Evolutionary conservation across 2,888 invertebrate species (phyloP), one percentile per base, ranked within the genome.

Genomic region (Sarcophaga carnaria): DNA sequence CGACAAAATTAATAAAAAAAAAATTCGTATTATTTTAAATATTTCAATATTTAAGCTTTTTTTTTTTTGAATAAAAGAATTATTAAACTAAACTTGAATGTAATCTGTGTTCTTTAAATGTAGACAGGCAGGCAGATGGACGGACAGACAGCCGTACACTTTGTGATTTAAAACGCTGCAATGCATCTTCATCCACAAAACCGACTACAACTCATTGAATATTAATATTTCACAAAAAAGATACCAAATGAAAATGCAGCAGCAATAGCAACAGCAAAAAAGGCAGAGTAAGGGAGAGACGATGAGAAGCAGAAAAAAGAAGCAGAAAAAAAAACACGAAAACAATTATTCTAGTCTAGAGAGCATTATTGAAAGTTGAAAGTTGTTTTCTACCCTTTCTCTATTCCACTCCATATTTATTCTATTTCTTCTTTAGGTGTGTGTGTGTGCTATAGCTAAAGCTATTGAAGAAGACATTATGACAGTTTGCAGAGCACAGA

Each of bases 291-390:
- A 10, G 3, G 37, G 8, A 10, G 37, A 37, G 37, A 37, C 8
- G 37, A 37, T 37, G 10, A 37, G 8, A 63, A 63, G 17, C 12
- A 20, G n/a, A n/a, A 71, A 63, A 10, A 3, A 59, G 59, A 72
- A 72, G 27, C 66, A 76, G 60, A 82, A 64, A 69, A 64, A 69
- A 74, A 37, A 8, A 37, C 37, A 81, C 22, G 79, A 89, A 90
- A 90, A 90, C 90, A 90, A 90, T 90, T 90, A 90, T 91, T 91
- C 91, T 90, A 91, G 91, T 91, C 90, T 91, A 85, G 90, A 90
- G 90, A 90, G 90, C 91, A 91, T 90, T 90, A 90, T 90, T 89
- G 89, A 89, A 90, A 89, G 88, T 89, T 90, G 89, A 89, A 90
- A 89, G 88, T 89, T 90, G 89, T 90, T 80, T 83, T 85, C 27